Evolutionary conservation across 2,888 invertebrate genomes (phyloP).

Genomic region (Alloplasta piceator): DNA sequence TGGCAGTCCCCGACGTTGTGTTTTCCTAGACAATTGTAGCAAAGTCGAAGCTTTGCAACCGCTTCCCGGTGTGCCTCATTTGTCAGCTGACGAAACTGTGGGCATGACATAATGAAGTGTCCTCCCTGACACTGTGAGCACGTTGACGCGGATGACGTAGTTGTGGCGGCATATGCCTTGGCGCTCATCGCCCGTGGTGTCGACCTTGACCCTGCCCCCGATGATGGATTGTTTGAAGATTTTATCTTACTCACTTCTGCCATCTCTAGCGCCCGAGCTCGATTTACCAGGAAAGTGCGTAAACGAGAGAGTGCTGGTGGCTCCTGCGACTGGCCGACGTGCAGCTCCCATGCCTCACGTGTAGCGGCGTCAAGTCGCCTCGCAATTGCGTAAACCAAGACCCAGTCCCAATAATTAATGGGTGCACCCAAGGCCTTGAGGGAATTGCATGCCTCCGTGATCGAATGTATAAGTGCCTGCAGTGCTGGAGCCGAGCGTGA

Average conservation of each 20-base stretch:
- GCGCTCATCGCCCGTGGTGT: neutral
- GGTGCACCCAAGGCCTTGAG: no score
- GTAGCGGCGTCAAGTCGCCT: no score
- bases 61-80: neutral
- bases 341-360: slow-evolving; percentile 20
- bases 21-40: slow-evolving; percentile 28
- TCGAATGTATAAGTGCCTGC: no score
- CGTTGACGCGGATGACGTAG: neutral
- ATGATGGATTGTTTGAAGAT: neutral
- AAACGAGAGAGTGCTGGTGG: neutral
- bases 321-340: neutral
- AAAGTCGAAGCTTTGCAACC: neutral
- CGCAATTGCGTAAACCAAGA: no score
- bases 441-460: no score
- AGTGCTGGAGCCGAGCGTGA: no score
- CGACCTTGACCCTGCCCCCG: neutral
- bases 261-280: slow-evolving; percentile 26
- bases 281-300: slow-evolving; percentile 7
- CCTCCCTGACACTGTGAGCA: slow-evolving; percentile 13
- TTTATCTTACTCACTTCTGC: neutral
- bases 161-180: neutral
- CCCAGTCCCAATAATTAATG: no score
- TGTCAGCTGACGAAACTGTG: neutral
- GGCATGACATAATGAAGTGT: slow-evolving; percentile 23
- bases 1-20: slow-evolving; percentile 30